phyloP scores from a whole-genome alignment of 2,888 invertebrate species.

The Cyrtodaria siliqua region DNA sequence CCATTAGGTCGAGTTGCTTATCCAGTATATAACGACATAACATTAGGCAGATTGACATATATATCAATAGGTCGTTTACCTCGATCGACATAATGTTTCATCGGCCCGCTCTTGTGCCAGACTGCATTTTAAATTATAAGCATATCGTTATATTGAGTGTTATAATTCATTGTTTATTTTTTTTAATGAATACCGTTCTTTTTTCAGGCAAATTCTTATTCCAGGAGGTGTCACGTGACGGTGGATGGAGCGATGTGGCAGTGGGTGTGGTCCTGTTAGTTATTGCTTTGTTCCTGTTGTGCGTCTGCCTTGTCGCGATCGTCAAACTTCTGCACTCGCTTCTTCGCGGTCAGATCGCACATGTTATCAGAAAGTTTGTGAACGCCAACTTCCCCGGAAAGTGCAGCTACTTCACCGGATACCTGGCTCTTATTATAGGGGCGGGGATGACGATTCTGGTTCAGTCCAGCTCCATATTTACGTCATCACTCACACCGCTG shows the following conservation, averaged over 20 bases:
- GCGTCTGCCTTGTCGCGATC: constrained; percentile 87
- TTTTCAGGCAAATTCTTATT: constrained; percentile 70
- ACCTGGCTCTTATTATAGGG: constrained; percentile 87
- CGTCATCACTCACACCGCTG: constrained; percentile 88
- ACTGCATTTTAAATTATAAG: too few relatives aligned
- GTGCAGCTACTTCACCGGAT: constrained; percentile 86
- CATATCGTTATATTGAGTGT: too few relatives aligned
- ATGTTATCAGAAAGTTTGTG: constrained; percentile 77
- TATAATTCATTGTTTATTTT: too few relatives aligned
- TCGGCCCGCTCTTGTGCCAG: too few relatives aligned
- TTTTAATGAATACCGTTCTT: too few relatives aligned
- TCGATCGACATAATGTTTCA: too few relatives aligned
- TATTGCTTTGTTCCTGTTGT: constrained; percentile 86
- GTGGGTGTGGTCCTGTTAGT: constrained; percentile 87
- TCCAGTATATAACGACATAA: too few relatives aligned
- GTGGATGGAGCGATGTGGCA: constrained; percentile 77
- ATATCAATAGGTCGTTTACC: too few relatives aligned
- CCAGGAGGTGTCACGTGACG: constrained; percentile 40
- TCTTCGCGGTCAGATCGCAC: constrained; percentile 77
- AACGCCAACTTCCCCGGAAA: constrained; percentile 84
- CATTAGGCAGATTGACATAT: too few relatives aligned
- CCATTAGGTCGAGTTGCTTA: too few relatives aligned
- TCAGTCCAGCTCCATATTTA: constrained; percentile 88
- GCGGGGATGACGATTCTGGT: constrained; percentile 88
- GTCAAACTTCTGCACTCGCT: constrained; percentile 86